Evolutionary conservation across 2,113 vertebrate species (phyloP).

Genomic region (Podarcis raffonei): DNA sequence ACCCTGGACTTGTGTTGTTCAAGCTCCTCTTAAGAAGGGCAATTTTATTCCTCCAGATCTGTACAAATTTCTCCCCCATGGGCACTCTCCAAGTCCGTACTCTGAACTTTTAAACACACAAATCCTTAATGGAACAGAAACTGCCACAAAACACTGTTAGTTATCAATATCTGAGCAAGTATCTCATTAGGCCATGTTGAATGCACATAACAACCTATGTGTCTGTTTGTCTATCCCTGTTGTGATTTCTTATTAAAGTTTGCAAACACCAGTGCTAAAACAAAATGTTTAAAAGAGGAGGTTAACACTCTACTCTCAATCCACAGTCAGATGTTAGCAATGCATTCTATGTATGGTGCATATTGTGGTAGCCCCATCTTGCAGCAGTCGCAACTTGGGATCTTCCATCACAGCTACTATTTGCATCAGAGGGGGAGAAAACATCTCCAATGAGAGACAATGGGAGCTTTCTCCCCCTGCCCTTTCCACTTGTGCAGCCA

Average conservation of each 20-base stretch:
- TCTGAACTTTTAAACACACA: background rate
- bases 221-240: too few relatives aligned
- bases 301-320: background rate
- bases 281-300: background rate
- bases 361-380: too few relatives aligned
- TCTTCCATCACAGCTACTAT: too few relatives aligned
- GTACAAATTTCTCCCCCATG: too few relatives aligned
- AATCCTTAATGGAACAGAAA: background rate
- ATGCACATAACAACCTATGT: background rate
- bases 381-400: too few relatives aligned
- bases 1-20: background rate
- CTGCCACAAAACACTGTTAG: background rate
- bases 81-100: background rate
- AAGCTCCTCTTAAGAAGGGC: background rate
- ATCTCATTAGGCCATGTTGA: background rate
- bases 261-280: background rate
- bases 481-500: too few relatives aligned
- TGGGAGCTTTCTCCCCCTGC: too few relatives aligned
- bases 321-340: too few relatives aligned
- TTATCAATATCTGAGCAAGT: background rate
- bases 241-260: background rate
- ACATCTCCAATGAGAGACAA: too few relatives aligned
- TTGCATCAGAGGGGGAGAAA: too few relatives aligned
- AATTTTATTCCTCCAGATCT: background rate
- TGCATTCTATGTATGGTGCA: background rate